Percentiles rank a stretch among this genome's conserved stretches.
Evolutionary conservation across 2,888 invertebrate genomes (phyloP).

Genomic region (Pseudolycoriella hygida): DNA sequence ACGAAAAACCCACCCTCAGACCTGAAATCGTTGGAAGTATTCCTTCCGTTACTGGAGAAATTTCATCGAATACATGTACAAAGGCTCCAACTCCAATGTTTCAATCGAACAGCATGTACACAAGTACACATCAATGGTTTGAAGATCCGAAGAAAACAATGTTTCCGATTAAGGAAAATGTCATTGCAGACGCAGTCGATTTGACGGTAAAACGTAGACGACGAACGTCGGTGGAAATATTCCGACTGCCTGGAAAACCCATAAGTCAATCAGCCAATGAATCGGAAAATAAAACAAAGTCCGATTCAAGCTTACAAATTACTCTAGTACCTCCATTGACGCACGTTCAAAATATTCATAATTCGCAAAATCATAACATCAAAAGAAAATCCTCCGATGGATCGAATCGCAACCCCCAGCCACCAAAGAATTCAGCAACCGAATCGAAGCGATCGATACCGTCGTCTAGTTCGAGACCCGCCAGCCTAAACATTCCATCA

Average conservation of each 20-base stretch:
- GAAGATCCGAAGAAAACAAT: constrained; percentile 12
- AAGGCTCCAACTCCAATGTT: constrained; percentile 9
- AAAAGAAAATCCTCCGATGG: constrained; percentile 10
- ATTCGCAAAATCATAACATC: constrained; percentile 13
- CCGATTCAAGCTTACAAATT: constrained; percentile 10
- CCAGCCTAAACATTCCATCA: background rate
- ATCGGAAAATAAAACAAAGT: background rate
- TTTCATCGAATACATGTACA: background rate
- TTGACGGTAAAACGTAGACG: constrained; percentile 4
- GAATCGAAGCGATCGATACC: background rate
- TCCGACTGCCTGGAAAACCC: constrained; percentile 4
- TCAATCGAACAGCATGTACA: constrained; percentile 11
- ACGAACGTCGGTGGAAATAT: background rate
- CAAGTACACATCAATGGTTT: constrained; percentile 11
- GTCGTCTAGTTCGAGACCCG: background rate
- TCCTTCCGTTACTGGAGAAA: background rate
- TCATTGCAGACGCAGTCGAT: constrained; percentile 1
- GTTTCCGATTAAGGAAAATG: constrained; percentile 3
- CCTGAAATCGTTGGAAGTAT: constrained; percentile 1
- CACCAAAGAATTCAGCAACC: background rate
- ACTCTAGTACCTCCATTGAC: constrained; percentile 12
- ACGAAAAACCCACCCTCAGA: background rate
- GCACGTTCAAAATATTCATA: constrained; percentile 11
- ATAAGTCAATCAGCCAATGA: background rate
- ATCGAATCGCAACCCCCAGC: background rate